Percentiles rank a stretch among this genome's conserved stretches.
Conservation (phyloP, 1,140 invertebrate genomes). For the Vanessa tameamea region DNA sequence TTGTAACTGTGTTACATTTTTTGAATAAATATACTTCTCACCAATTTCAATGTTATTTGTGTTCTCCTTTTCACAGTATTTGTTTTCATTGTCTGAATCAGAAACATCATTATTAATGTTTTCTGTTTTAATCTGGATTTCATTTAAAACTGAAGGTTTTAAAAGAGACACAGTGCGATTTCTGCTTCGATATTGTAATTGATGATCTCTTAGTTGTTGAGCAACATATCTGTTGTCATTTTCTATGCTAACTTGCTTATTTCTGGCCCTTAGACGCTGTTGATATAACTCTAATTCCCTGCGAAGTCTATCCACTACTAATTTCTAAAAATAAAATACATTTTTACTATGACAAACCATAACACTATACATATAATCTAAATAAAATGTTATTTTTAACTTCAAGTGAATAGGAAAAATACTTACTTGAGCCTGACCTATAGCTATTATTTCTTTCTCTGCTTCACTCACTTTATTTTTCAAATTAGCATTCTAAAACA, state of each 20-base stretch:
- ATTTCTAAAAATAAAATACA: slow-evolving; percentile 60
- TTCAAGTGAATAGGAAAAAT: slow-evolving; percentile 17
- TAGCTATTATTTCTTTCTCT: slow-evolving; percentile 80
- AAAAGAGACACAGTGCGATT: slow-evolving; percentile 69
- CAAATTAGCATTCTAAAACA: slow-evolving; percentile 72
- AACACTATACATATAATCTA: no score
- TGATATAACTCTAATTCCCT: slow-evolving; percentile 75
- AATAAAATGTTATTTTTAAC: no score
- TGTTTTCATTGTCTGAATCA: slow-evolving; percentile 67
- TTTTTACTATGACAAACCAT: no score
- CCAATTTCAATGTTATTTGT: slow-evolving; percentile 57
- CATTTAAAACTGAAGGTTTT: slow-evolving; percentile 76
- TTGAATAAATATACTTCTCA: slow-evolving; percentile 60
- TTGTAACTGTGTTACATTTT: slow-evolving; percentile 55
- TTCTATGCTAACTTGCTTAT: slow-evolving; percentile 73
- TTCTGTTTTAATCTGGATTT: slow-evolving; percentile 75
- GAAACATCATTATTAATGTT: slow-evolving; percentile 64
- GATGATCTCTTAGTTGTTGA: slow-evolving; percentile 75
- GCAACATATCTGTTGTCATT: slow-evolving; percentile 77
- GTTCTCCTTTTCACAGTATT: slow-evolving; percentile 66
- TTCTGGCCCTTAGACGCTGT: slow-evolving; percentile 69
- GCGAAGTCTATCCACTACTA: slow-evolving; percentile 72
- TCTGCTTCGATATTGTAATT: slow-evolving; percentile 66
- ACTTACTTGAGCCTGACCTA: slow-evolving; percentile 81
- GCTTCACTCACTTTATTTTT: slow-evolving; percentile 79